These are phyloP conservation scores for Crenichthys baileyi DNA, from an alignment of 2,797 vertebrate genomes.

Conservation along the genomic window DNA sequence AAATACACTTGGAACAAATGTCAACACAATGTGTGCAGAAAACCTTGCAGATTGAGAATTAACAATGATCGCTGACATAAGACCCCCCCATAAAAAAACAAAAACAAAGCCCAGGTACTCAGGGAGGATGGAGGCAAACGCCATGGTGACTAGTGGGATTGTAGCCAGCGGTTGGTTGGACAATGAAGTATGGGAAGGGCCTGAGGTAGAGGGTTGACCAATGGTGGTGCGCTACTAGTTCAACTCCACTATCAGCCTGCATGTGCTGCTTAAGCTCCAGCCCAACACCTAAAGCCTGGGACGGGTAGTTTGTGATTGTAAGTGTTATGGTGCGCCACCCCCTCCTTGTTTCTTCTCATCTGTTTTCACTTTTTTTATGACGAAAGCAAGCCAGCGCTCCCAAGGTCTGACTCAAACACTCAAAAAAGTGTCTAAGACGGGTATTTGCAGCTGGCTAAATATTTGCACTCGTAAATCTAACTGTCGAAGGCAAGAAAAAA, in stretches of 20 bases:
- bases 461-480: neutral
- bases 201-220: conserved; percentile 36
- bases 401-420: neutral
- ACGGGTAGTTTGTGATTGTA: conserved; percentile 22
- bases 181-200: conserved; percentile 32
- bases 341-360: conserved; percentile 20
- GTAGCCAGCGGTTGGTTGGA: conserved; percentile 51
- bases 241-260: conserved; percentile 37
- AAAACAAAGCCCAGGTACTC: conserved; percentile 38
- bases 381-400: conserved; percentile 1
- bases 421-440: neutral
- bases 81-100: neutral
- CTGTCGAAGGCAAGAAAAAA: neutral
- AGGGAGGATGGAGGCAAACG: conserved; percentile 51
- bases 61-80: conserved; percentile 32
- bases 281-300: conserved; percentile 4
- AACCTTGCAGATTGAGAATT: conserved; percentile 23
- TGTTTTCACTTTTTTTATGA: conserved; percentile 12
- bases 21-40: conserved; percentile 2
- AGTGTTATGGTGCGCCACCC: conserved; percentile 1
- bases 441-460: neutral
- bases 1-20: conserved; percentile 8
- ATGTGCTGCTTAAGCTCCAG: conserved; percentile 40
- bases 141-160: conserved; percentile 59
- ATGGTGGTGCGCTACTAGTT: conserved; percentile 21